Conservation (phyloP, 2,888 invertebrate genomes). For the Pristionchus arcanus region DNA sequence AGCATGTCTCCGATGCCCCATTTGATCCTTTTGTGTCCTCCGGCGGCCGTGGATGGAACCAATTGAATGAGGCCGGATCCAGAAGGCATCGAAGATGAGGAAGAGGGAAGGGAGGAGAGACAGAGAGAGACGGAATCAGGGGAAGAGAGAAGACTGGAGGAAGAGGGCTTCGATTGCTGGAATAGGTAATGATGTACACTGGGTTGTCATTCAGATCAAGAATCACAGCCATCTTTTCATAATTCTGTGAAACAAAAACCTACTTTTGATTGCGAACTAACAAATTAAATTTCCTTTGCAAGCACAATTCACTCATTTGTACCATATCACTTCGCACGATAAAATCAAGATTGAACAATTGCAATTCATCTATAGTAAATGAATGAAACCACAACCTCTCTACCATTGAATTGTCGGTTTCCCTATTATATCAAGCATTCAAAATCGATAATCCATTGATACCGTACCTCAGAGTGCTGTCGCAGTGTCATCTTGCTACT, state of each 20-base stretch:
- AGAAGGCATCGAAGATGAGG: not conserved
- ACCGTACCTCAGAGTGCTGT: constrained; percentile 9
- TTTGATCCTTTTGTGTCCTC: not conserved
- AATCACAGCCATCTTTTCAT: not conserved
- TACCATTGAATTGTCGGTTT: no score
- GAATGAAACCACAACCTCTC: not conserved
- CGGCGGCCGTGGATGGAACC: not conserved
- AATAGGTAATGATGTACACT: not conserved
- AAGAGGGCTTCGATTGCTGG: not conserved
- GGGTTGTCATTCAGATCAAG: not conserved
- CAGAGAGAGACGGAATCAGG: not conserved
- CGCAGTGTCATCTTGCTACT: constrained; percentile 11
- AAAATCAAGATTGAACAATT: no score
- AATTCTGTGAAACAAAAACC: not conserved
- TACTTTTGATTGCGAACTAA: no score
- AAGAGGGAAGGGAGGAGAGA: not conserved
- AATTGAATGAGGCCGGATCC: not conserved
- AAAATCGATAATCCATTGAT: not conserved
- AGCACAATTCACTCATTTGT: no score
- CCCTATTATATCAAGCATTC: no score
- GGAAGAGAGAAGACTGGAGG: not conserved
- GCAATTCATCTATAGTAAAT: no score
- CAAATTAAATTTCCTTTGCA: no score
- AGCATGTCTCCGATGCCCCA: constrained; percentile 15
- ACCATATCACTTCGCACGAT: no score